These are phyloP conservation scores for Thymelicus sylvestris DNA, from an alignment of 2,888 invertebrate genomes.

Conservation along the genomic window DNA sequence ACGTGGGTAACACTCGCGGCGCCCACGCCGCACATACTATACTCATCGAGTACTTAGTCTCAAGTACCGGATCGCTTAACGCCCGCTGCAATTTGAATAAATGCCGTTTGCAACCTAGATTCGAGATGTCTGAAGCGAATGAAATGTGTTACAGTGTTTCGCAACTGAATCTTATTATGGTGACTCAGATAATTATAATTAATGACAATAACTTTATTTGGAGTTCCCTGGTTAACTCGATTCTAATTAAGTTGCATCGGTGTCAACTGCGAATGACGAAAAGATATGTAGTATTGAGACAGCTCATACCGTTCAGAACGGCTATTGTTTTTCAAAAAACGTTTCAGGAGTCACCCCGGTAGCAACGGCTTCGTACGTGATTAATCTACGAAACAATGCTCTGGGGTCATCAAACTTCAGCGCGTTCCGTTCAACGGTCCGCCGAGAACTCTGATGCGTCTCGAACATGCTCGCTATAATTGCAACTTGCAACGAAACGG, in stretches of 20 bases:
- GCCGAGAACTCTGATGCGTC: constrained; percentile 46
- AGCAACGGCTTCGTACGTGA: constrained; percentile 25
- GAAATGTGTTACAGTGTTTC: constrained; percentile 5
- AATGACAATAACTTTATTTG: constrained; percentile 2
- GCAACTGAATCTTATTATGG: background rate
- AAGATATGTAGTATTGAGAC: background rate
- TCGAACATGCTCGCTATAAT: constrained; percentile 42
- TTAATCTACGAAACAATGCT: constrained; percentile 46
- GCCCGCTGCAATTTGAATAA: constrained; percentile 13
- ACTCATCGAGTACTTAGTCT: constrained; percentile 36
- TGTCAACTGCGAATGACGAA: background rate
- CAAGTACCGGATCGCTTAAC: constrained; percentile 38
- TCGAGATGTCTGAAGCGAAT: background rate
- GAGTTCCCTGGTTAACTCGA: background rate
- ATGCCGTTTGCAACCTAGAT: constrained; percentile 10
- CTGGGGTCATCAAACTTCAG: constrained; percentile 60
- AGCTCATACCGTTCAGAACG: constrained; percentile 14
- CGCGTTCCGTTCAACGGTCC: constrained; percentile 46
- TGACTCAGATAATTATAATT: background rate
- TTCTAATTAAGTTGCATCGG: background rate
- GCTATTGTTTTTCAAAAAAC: constrained; percentile 24
- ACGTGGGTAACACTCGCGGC: constrained; percentile 48
- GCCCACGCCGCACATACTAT: constrained; percentile 45
- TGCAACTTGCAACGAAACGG: constrained; percentile 42
- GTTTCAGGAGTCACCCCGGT: constrained; percentile 15